phyloP scores from a whole-genome alignment of 2,888 invertebrate species.

The Sesia apiformis region DNA sequence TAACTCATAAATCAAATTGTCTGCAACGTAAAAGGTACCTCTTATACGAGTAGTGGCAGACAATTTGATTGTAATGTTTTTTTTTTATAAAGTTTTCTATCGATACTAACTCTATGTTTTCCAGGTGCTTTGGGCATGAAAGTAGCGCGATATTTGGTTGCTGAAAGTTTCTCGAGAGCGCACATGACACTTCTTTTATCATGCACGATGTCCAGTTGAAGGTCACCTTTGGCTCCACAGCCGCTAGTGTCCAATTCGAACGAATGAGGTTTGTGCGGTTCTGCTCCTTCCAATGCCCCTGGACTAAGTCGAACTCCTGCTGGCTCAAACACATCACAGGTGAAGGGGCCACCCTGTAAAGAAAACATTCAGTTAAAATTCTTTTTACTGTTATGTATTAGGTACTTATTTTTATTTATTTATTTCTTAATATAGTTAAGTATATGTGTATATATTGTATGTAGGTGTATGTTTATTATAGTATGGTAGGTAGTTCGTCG shows the following conservation, averaged over 20 bases:
- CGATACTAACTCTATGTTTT: slow-evolving; percentile 78
- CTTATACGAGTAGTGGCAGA: too few species aligned
- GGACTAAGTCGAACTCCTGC: slow-evolving; percentile 86
- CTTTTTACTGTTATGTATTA: too few species aligned
- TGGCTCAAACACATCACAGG: slow-evolving; percentile 96
- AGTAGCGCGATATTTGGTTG: slow-evolving; percentile 84
- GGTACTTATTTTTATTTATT: too few species aligned
- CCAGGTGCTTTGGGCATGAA: slow-evolving; percentile 86
- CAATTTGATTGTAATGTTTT: too few species aligned
- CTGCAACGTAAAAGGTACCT: too few species aligned
- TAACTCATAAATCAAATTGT: too few species aligned
- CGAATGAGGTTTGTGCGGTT: slow-evolving; percentile 90
- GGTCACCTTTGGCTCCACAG: slow-evolving; percentile 86
- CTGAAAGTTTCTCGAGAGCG: slow-evolving; percentile 85
- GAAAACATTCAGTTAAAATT: not conserved
- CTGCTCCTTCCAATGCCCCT: slow-evolving; percentile 84
- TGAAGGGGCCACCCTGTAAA: slow-evolving; percentile 92
- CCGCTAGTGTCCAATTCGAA: slow-evolving; percentile 79
- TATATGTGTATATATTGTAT: too few species aligned
- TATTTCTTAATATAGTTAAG: too few species aligned
- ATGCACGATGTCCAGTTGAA: slow-evolving; percentile 92
- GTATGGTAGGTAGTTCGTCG: too few species aligned
- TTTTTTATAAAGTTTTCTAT: not conserved
- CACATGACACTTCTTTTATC: slow-evolving; percentile 89
- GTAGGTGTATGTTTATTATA: too few species aligned